Evolutionary conservation across 2,888 invertebrate species (phyloP).

Genomic region (Drosophila pseudotakahashii): DNA sequence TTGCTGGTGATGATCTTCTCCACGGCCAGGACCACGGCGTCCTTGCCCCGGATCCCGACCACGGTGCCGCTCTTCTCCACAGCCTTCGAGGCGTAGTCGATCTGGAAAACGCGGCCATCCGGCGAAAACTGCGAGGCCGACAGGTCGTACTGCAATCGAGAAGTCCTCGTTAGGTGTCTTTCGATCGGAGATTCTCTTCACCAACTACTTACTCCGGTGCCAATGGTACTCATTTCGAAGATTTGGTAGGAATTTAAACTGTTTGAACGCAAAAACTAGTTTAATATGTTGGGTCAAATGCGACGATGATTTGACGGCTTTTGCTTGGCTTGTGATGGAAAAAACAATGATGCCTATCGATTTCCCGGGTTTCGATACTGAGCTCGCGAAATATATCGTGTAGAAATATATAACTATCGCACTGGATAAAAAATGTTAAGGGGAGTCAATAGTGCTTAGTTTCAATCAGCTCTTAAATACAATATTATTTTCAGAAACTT

Average conservation of each 20-base stretch:
- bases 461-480: no score
- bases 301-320: slow-evolving; percentile 82
- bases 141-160: slow-evolving; percentile 93
- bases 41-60: slow-evolving; percentile 96
- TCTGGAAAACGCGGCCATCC: slow-evolving; percentile 99
- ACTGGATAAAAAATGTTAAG: neutral
- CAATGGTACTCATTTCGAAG: slow-evolving; percentile 94
- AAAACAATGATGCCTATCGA: slow-evolving; percentile 32
- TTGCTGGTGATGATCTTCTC: slow-evolving; percentile 98
- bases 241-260: slow-evolving; percentile 34
- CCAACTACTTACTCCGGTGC: slow-evolving; percentile 92
- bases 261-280: slow-evolving; percentile 41
- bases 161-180: neutral
- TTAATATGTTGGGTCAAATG: slow-evolving; percentile 8
- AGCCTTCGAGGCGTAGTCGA: slow-evolving; percentile 99
- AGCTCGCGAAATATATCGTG: no score
- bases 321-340: slow-evolving; percentile 67
- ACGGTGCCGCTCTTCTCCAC: slow-evolving; percentile 99
- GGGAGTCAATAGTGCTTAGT: no score
- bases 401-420: neutral
- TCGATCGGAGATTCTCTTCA: neutral
- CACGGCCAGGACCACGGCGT: slow-evolving; percentile 98
- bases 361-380: neutral
- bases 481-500: no score
- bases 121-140: slow-evolving; percentile 99